These are phyloP conservation scores for Ormyrus thymus DNA, from an alignment of 2,888 invertebrate genomes.

Conservation along the genomic window DNA sequence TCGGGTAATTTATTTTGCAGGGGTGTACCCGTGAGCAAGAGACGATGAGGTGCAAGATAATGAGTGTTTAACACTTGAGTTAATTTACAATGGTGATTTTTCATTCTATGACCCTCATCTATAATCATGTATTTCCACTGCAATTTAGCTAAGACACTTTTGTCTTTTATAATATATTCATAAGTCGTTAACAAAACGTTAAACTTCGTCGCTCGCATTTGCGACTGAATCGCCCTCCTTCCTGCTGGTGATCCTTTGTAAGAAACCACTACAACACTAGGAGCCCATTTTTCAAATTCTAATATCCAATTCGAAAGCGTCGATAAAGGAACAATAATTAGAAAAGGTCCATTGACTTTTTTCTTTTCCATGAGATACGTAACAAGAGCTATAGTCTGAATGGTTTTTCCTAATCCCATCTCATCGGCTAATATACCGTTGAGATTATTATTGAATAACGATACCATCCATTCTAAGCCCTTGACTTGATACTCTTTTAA, in stretches of 20 bases:
- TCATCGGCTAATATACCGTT: conserved; percentile 99
- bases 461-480: conserved; percentile 99
- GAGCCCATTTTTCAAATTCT: conserved; percentile 99
- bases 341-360: conserved; percentile 96
- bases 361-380: conserved; percentile 99
- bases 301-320: conserved; percentile 99
- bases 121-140: conserved; percentile 99
- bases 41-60: conserved; percentile 95
- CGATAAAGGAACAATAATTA: conserved; percentile 99
- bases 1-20: conserved; percentile 98
- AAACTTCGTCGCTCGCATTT: conserved; percentile 95
- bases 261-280: conserved; percentile 91
- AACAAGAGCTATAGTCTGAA: conserved; percentile 97
- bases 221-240: conserved; percentile 87
- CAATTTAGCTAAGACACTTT: conserved; percentile 94
- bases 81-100: conserved; percentile 99
- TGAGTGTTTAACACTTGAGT: conserved; percentile 98
- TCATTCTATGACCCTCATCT: conserved; percentile 99
- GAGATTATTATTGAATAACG: conserved; percentile 97
- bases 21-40: conserved; percentile 98
- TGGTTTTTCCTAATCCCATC: conserved; percentile 99
- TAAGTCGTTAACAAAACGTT: conserved; percentile 99
- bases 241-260: conserved; percentile 96
- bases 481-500: conserved; percentile 98
- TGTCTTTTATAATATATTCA: conserved; percentile 99